Evolutionary conservation across 2,113 vertebrate genomes (phyloP).

Genomic region (Cyanoliseus patagonus): DNA sequence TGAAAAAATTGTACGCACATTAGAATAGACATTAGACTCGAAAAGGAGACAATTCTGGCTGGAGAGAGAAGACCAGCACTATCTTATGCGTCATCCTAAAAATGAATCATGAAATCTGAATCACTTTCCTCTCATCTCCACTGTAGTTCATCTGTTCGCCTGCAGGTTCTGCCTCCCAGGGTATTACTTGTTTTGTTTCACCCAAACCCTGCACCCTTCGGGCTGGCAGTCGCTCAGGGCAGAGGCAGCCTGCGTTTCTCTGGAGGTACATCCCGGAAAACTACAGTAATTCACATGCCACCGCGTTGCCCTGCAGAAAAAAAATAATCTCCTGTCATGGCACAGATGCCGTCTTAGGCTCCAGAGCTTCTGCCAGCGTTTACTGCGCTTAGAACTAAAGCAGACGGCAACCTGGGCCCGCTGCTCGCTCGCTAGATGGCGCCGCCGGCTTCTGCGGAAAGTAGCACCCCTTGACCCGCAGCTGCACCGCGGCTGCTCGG

Average conservation of each 20-base stretch:
- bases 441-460: background rate
- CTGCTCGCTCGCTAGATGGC: background rate
- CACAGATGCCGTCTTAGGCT: fast-evolving
- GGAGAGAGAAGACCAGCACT: background rate
- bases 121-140: background rate
- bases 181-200: fast-evolving
- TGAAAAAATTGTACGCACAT: background rate
- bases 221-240: background rate
- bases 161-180: background rate
- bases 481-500: fast-evolving
- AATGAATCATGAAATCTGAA: background rate
- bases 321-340: fast-evolving
- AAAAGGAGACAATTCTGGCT: background rate
- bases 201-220: background rate
- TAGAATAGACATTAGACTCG: background rate
- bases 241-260: background rate
- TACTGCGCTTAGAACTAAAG: fast-evolving
- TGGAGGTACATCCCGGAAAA: fast-evolving
- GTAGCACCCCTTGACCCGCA: fast-evolving
- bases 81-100: background rate
- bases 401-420: fast-evolving
- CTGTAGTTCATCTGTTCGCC: too few relatives aligned
- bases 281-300: background rate
- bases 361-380: too few relatives aligned
- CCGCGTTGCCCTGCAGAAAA: background rate